Evolutionary conservation across 1,140 invertebrate genomes (phyloP).

Genomic region (Orchestia grillus): DNA sequence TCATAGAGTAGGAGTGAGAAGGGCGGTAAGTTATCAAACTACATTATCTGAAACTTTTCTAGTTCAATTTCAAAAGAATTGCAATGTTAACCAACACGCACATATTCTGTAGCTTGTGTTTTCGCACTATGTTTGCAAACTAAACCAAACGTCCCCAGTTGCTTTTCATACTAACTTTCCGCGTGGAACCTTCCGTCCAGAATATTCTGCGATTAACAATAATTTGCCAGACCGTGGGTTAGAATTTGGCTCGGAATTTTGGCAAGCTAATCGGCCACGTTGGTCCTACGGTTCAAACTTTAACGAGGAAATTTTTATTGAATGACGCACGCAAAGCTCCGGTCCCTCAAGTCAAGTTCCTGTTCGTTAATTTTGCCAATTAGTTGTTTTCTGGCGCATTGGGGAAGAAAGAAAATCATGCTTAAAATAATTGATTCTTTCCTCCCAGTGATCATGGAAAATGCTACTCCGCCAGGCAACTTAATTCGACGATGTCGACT

Average conservation of each 20-base stretch:
- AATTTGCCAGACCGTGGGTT: background rate
- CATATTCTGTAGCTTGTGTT: too few relatives aligned
- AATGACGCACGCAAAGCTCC: background rate
- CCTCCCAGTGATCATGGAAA: background rate
- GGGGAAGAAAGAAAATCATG: background rate
- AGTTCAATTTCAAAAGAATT: too few relatives aligned
- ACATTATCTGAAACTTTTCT: too few relatives aligned
- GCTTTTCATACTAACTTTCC: background rate
- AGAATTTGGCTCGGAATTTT: background rate
- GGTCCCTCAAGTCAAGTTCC: background rate
- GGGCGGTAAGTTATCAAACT: too few relatives aligned
- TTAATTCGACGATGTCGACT: background rate
- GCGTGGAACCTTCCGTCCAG: background rate
- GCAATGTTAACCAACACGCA: too few relatives aligned
- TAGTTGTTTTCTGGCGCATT: background rate
- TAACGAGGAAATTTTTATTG: background rate
- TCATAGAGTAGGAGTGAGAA: too few relatives aligned
- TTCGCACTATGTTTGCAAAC: too few relatives aligned
- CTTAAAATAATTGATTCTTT: background rate
- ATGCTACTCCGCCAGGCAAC: background rate
- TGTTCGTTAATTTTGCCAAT: background rate
- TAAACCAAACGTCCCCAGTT: background rate
- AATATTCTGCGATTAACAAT: background rate
- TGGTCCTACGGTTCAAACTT: background rate
- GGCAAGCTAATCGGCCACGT: too few relatives aligned